Percentiles rank a stretch among this genome's conserved stretches.
Conservation (phyloP, 2,113 vertebrate genomes). For the Benthochromis sp. region DNA sequence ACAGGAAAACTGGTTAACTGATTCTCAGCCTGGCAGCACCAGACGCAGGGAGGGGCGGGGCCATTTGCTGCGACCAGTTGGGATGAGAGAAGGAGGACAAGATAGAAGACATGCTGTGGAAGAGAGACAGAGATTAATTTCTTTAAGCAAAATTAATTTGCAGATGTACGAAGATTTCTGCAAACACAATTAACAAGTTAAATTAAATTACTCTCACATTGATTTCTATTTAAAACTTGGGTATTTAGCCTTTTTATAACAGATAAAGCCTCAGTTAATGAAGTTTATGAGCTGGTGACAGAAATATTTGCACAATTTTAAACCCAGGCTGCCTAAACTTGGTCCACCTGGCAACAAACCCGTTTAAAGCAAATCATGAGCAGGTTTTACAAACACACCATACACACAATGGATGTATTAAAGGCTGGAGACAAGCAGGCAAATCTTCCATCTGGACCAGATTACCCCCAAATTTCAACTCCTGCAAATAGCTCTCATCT, state of each 20-base stretch:
- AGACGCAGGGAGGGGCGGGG: neutral
- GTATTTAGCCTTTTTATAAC: rapidly evolving
- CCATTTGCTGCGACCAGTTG: rapidly evolving
- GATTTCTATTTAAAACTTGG: neutral
- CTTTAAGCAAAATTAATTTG: neutral
- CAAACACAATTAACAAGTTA: neutral
- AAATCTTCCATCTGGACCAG: neutral
- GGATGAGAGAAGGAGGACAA: rapidly evolving
- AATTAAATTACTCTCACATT: rapidly evolving
- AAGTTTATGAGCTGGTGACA: neutral
- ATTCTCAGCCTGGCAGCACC: neutral
- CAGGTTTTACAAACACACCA: neutral
- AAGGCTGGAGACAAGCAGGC: neutral
- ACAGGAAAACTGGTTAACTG: neutral
- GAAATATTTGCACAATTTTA: neutral
- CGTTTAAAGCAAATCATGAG: neutral
- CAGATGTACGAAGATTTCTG: neutral
- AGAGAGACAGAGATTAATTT: neutral
- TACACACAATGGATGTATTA: neutral
- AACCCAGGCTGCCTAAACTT: neutral
- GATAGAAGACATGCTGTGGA: rapidly evolving
- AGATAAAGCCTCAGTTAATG: neutral
- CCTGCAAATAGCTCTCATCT: neutral
- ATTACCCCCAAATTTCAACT: neutral
- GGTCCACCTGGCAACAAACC: neutral